These are phyloP conservation scores for Paradoxurus hermaphroditus DNA, from an alignment of 2,113 vertebrate species.

Conservation along the genomic window DNA sequence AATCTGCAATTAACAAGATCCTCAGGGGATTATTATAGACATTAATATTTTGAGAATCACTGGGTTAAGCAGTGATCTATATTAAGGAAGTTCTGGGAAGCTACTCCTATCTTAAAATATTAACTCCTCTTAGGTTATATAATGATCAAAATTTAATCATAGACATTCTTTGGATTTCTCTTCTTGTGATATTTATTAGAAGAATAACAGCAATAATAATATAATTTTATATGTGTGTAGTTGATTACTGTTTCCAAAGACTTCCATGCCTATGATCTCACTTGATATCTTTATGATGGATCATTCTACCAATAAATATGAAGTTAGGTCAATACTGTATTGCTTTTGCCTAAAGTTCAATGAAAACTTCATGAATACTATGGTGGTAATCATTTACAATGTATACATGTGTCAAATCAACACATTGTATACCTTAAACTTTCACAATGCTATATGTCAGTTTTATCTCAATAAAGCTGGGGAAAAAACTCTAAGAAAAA, in stretches of 20 bases:
- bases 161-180: constrained; percentile 7
- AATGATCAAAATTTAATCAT: constrained; percentile 13
- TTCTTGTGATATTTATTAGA: neutral
- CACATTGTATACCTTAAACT: neutral
- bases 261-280: neutral
- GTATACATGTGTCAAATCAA: neutral
- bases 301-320: constrained; percentile 23
- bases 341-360: neutral
- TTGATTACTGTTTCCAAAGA: neutral
- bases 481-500: neutral
- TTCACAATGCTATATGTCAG: neutral
- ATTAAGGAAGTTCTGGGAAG: neutral
- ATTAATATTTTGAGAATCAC: neutral
- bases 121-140: neutral
- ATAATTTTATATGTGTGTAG: neutral
- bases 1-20: neutral
- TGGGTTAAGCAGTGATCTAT: neutral
- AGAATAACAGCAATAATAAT: neutral
- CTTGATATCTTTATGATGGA: neutral
- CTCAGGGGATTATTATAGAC: neutral
- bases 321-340: neutral
- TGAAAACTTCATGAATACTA: neutral
- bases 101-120: neutral
- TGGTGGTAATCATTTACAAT: neutral
- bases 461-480: neutral